Percentiles rank a stretch among this genome's conserved stretches.
These are phyloP conservation scores for Gambusia affinis DNA, from an alignment of 2,113 vertebrate genomes.

Conservation along the genomic window DNA sequence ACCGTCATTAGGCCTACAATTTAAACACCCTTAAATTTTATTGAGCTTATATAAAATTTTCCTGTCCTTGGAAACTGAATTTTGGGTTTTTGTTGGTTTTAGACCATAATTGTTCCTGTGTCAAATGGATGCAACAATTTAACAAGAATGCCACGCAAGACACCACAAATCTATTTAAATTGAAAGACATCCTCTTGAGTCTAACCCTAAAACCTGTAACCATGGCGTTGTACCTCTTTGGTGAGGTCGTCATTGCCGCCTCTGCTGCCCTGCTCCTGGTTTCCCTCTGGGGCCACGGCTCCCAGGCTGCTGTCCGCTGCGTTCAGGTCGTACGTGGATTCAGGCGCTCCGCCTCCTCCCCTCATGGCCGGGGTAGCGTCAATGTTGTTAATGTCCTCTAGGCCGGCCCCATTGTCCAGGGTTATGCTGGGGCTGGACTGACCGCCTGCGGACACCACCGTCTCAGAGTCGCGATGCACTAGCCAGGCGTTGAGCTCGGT, in stretches of 20 bases:
- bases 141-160: not conserved
- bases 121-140: not conserved
- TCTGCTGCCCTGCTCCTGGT: conserved; percentile 80
- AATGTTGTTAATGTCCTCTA: conserved; percentile 86
- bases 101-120: not conserved
- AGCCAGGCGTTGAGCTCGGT: conserved; percentile 94
- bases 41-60: too few species aligned
- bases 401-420: conserved; percentile 86
- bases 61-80: too few species aligned
- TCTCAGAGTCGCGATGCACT: conserved; percentile 93
- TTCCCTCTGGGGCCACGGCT: conserved; percentile 89
- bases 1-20: too few species aligned
- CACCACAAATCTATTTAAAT: not conserved
- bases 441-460: conserved; percentile 86
- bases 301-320: conserved; percentile 89
- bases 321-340: conserved; percentile 87
- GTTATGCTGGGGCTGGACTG: conserved; percentile 83
- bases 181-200: not conserved
- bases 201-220: not conserved
- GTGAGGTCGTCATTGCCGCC: conserved; percentile 84
- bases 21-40: too few species aligned
- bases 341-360: conserved; percentile 83
- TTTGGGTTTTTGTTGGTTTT: too few species aligned
- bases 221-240: conserved; percentile 88
- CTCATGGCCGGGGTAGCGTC: conserved; percentile 87